Conservation (phyloP, 2,797 vertebrate genomes). For the Epinephelus awoara region DNA sequence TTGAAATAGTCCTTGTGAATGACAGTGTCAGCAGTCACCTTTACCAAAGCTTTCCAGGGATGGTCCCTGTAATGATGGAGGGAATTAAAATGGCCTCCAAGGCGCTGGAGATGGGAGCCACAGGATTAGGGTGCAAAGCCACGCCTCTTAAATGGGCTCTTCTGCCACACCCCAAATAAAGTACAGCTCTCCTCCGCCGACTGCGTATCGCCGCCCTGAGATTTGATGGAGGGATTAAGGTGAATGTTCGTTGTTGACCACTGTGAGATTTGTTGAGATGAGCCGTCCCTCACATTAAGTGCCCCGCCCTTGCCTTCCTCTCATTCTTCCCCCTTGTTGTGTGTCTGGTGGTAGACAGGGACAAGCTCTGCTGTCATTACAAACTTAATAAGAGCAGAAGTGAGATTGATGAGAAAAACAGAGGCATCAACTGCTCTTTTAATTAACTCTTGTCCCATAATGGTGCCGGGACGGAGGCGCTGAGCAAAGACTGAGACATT, state of each 20-base stretch:
- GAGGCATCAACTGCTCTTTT: constrained; percentile 85
- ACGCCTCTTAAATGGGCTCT: constrained; percentile 72
- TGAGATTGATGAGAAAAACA: constrained; percentile 86
- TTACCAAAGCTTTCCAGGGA: constrained; percentile 83
- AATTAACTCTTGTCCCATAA: constrained; percentile 87
- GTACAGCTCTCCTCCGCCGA: constrained; percentile 24
- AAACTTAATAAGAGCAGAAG: constrained; percentile 85
- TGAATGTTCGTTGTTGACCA: constrained; percentile 72
- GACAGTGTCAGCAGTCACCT: constrained; percentile 87
- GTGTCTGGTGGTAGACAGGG: constrained; percentile 69
- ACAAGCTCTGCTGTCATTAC: constrained; percentile 81
- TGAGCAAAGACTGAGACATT: constrained; percentile 75
- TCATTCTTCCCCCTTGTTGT: constrained; percentile 42
- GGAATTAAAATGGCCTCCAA: constrained; percentile 85
- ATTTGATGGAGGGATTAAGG: constrained; percentile 69
- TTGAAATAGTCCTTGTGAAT: constrained; percentile 86
- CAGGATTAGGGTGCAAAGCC: constrained; percentile 81
- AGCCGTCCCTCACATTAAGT: constrained; percentile 66
- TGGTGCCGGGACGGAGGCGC: constrained; percentile 76
- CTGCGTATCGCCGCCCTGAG: constrained; percentile 40
- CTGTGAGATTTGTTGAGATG: constrained; percentile 73
- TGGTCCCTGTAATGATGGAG: constrained; percentile 82
- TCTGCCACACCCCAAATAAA: constrained; percentile 67
- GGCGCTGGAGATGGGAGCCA: constrained; percentile 59
- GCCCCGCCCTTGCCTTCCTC: constrained; percentile 47